Evolutionary conservation across 1,140 invertebrate genomes (phyloP).

Genomic region (Triops cancriformis): DNA sequence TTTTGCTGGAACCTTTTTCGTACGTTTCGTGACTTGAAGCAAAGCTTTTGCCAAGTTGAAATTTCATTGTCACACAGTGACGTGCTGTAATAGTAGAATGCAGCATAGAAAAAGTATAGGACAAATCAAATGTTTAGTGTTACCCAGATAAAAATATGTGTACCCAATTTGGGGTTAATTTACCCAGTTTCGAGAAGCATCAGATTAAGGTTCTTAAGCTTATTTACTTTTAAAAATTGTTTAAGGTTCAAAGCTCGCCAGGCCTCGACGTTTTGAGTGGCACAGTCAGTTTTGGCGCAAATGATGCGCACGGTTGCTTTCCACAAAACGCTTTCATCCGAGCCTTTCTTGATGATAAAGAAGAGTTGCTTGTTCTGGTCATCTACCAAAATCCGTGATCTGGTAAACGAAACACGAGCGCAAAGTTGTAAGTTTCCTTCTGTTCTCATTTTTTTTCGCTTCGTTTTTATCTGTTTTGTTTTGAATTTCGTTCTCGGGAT

Average conservation of each 20-base stretch:
- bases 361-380: slow-evolving; percentile 52
- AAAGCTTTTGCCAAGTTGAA: too few relatives aligned
- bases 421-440: slow-evolving; percentile 15
- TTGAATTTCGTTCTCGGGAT: too few relatives aligned
- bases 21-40: too few relatives aligned
- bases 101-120: too few relatives aligned
- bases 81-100: too few relatives aligned
- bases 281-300: slow-evolving; percentile 52
- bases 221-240: slow-evolving; percentile 47
- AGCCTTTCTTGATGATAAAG: slow-evolving; percentile 55
- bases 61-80: too few relatives aligned
- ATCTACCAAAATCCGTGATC: slow-evolving; percentile 50
- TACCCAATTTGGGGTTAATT: too few relatives aligned
- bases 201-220: background rate
- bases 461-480: too few relatives aligned
- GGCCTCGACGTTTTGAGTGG: slow-evolving; percentile 44
- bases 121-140: too few relatives aligned
- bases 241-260: slow-evolving; percentile 50
- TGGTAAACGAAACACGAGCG: slow-evolving; percentile 36
- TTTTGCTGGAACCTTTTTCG: too few relatives aligned
- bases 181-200: background rate
- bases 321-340: slow-evolving; percentile 56
- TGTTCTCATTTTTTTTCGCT: too few relatives aligned
- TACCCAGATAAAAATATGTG: too few relatives aligned
- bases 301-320: slow-evolving; percentile 56